Base-by-base conservation (phyloP, 2,888 invertebrate genomes). In the Hylaea fasciaria region DNA sequence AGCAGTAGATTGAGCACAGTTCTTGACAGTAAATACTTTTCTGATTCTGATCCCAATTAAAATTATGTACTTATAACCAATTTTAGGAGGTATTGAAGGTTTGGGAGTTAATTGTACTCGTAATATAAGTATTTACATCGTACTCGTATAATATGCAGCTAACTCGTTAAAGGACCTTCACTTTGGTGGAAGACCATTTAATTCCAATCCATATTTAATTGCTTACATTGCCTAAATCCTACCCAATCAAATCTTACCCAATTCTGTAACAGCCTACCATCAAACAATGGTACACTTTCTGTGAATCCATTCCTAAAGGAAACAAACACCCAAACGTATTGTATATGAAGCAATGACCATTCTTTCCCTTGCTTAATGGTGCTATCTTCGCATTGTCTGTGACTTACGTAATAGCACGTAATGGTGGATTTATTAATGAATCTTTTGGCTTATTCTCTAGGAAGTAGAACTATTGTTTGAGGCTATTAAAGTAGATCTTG, bases 351-450 rank as follows among this genome's bases (percentile, higher is more conserved):
- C 87, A 90, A 91, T 86, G 83, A 83, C 86, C 82, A 85, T 88
- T 89, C 84, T 88, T 87, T 83, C 77, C 82, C 56, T 62, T 56
- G 63, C 82, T 77, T 83, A 86, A 88, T 83, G 80, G 81, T 77
- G 80, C 86, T 87, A 89, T 89, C 89, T 78, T 82, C 77, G 76
- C 85, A 90, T 91, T 91, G 91, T 91, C 87, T 75, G 74, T 76
- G 68, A 69, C 77, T 91, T 91, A 91, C 89, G 89, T 88, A 90
- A 89, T 82, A 73, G 76, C 73, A 78, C 82, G 85, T 87, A 89
- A 88, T 87, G 84, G 86, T 77, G 82, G 87, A 62, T 52, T 87
- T 88, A 89, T 87, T 83, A 86, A 87, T 83, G 78, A 85, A 87
- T 82, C 82, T 82, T 81, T 81, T 71, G 73, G 79, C 68, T 76